A percentile compares a stretch with the other conserved stretches of the same genome.
Conservation (phyloP, 2,888 invertebrate genomes). For the Ceratothoa steindachneri region DNA sequence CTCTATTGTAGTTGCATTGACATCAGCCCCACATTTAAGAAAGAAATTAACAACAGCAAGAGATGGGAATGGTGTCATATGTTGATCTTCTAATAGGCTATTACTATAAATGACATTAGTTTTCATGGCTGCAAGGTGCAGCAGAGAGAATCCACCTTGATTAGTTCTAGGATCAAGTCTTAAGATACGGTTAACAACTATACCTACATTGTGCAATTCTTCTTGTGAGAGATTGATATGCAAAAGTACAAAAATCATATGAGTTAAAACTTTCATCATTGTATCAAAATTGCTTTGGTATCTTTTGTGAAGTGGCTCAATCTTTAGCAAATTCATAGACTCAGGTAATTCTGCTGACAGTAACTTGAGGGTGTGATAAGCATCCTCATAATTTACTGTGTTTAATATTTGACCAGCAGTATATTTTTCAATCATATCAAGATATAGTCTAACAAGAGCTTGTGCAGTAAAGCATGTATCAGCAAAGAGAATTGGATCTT, state of each 20-base stretch:
- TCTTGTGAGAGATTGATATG: constrained; percentile 57
- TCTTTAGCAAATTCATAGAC: constrained; percentile 54
- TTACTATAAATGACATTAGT: constrained; percentile 61
- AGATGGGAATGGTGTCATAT: constrained; percentile 48
- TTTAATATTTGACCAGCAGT: constrained; percentile 50
- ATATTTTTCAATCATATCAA: constrained; percentile 56
- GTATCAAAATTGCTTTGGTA: constrained; percentile 62
- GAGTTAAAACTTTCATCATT: constrained; percentile 68
- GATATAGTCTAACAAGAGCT: constrained; percentile 76
- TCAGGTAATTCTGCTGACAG: constrained; percentile 63
- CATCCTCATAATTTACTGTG: constrained; percentile 63
- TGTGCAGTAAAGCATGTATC: constrained; percentile 83
- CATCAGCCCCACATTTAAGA: constrained; percentile 68
- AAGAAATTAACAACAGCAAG: constrained; percentile 42
- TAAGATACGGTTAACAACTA: constrained; percentile 32
- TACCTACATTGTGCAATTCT: constrained; percentile 49
- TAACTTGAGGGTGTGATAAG: constrained; percentile 65
- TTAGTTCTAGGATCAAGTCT: constrained; percentile 57
- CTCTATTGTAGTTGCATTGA: constrained; percentile 70
- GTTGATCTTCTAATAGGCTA: constrained; percentile 38
- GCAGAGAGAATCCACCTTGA: constrained; percentile 72
- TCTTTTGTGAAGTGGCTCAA: constrained; percentile 67
- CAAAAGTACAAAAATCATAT: constrained; percentile 68
- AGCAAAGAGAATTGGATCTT: constrained; percentile 66
- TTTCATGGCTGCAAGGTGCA: constrained; percentile 65